Conservation (phyloP, 2,888 invertebrate genomes). For the Galeopsomyia nigrocyanea region DNA sequence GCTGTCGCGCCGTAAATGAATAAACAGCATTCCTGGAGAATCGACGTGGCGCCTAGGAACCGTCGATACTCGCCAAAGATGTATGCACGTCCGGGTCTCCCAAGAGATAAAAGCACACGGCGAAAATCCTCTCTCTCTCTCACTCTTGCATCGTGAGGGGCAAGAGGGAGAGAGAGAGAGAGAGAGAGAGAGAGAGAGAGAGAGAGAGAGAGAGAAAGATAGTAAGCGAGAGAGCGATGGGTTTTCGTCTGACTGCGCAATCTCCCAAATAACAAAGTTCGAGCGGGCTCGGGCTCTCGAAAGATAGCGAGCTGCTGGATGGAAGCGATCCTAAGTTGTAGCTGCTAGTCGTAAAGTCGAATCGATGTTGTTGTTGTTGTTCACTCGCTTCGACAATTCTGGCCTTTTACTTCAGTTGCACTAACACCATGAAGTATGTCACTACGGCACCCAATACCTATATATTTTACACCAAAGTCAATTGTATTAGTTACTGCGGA, state of each 20-base stretch:
- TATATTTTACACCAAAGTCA: conserved; percentile 42
- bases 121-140: too few species aligned
- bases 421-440: conserved; percentile 93
- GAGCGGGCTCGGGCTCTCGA: background rate
- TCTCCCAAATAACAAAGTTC: conserved; percentile 36
- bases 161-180: background rate
- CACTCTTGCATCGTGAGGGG: background rate
- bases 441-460: conserved; percentile 90
- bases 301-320: conserved; percentile 11
- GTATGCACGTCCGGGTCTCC: background rate
- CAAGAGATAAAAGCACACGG: conserved; percentile 1
- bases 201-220: background rate
- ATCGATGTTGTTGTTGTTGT: conserved; percentile 5
- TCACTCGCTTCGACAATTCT: background rate
- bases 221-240: background rate
- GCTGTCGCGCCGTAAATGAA: too few species aligned
- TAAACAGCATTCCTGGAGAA: background rate
- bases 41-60: background rate
- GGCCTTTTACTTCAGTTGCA: conserved; percentile 82
- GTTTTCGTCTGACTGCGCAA: conserved; percentile 9
- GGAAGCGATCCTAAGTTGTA: too few species aligned
- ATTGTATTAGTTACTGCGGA: conserved; percentile 26
- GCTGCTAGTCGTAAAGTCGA: conserved; percentile 10
- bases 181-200: background rate
- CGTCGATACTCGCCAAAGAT: too few species aligned